Evolutionary conservation across 2,113 vertebrate species (phyloP).

Genomic region (human): GRCh38 chr22:26990501-26991000

Average conservation of each 20-base stretch:
- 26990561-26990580: neutral
- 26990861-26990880: neutral
- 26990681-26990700: accelerated
- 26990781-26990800: too few relatives aligned
- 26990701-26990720: neutral
- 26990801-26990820: neutral
- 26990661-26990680: neutral
- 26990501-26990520: neutral
- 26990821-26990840: neutral
- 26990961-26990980: neutral
- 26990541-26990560: neutral
- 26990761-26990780: neutral
- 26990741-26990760: accelerated
- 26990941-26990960: too few relatives aligned
- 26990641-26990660: neutral
- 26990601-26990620: neutral
- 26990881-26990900: neutral
- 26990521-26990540: neutral
- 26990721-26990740: too few relatives aligned
- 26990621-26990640: neutral
- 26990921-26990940: neutral
- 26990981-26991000: neutral
- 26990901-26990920: neutral
- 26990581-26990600: neutral
- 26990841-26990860: neutral